A percentile compares a stretch with the other conserved stretches of the same genome.
These are phyloP conservation scores for Cerastis rubricosa DNA, from an alignment of 2,888 invertebrate genomes.

Conservation along the genomic window DNA sequence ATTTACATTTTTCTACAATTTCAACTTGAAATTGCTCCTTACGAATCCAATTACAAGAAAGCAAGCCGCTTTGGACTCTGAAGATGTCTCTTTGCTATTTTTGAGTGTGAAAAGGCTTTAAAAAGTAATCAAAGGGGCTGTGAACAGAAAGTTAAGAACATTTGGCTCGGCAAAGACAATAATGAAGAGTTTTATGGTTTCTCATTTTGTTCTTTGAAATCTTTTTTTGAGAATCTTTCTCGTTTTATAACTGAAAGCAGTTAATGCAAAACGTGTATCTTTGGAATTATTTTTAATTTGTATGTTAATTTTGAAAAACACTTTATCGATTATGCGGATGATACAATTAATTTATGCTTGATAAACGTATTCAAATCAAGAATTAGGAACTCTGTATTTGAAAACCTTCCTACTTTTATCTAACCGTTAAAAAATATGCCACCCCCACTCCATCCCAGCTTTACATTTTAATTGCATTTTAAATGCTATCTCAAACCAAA, in stretches of 20 bases:
- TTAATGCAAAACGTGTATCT: slow-evolving; percentile 25
- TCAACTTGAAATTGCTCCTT: slow-evolving; percentile 77
- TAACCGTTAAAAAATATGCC: slow-evolving; percentile 7
- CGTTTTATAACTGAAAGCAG: slow-evolving; percentile 52
- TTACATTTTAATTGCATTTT: slow-evolving; percentile 70
- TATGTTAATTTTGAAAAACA: slow-evolving; percentile 21
- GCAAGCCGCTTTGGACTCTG: slow-evolving; percentile 78
- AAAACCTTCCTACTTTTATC: not conserved
- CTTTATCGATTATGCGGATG: not conserved
- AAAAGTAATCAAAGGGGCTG: slow-evolving; percentile 87
- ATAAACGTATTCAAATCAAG: not conserved
- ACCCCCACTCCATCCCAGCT: slow-evolving; percentile 35
- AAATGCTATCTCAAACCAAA: slow-evolving; percentile 80
- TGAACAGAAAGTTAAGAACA: slow-evolving; percentile 81
- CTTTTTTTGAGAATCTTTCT: slow-evolving; percentile 72
- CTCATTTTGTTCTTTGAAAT: slow-evolving; percentile 82
- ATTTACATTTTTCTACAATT: slow-evolving; percentile 81
- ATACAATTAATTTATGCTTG: not conserved
- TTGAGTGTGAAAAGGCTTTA: slow-evolving; percentile 83
- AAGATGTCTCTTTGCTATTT: slow-evolving; percentile 82
- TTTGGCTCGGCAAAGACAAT: slow-evolving; percentile 82
- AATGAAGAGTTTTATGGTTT: slow-evolving; percentile 84
- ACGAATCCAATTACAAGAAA: slow-evolving; percentile 84
- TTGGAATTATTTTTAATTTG: slow-evolving; percentile 30
- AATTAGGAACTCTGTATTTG: not conserved